Evolutionary conservation across 2,113 vertebrate species (phyloP), one percentile per base, ranked within the genome.

Genomic region (Sander vitreus): DNA sequence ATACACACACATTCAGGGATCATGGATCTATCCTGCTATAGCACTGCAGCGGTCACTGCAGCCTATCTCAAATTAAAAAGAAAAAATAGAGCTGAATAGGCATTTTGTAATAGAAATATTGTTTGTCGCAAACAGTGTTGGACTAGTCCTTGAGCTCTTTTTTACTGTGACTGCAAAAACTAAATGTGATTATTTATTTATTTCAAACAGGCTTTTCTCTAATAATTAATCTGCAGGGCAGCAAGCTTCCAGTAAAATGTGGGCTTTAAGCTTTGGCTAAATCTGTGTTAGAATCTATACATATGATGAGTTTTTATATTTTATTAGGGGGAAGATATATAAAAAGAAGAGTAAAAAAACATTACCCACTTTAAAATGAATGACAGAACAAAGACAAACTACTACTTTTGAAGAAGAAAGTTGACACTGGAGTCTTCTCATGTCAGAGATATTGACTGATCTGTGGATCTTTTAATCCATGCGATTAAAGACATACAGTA

Each of bases 31-130:
- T 74, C 50, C 78, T 64, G 72, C 66, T 65, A 57, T 21, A 60
- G 43, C 75, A 55, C 88, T 84, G 87, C 90, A 85, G 89, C 33
- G 76, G 88, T 85, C 83, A 91, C 81, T 88, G 89, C 83, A 89
- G 75, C 76, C 83, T 55, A 30, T 78, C 54, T 85, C 48, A 78
- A 83, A 87, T 86, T 86, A 90, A 85, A 76, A 48, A 48, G 50
- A 71, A 51, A 4, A 67, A 86, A 74, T 69, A 65, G 39, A 54
- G 85, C 87, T 90, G 89, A 92, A 83, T 57, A 45, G 33, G 78
- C 89, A 39, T 76, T 87, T 88, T 83, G 43, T 69, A 73, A 80
- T 65, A 10, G 74, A 78, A 83, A 77, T 53, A 63, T 71, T 77
- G 60, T 75, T 68, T 71, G 64, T 76, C 18, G 9, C 25, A 78